Evolutionary conservation across 2,797 vertebrate genomes (phyloP).

Genomic region (Natrix natrix): DNA sequence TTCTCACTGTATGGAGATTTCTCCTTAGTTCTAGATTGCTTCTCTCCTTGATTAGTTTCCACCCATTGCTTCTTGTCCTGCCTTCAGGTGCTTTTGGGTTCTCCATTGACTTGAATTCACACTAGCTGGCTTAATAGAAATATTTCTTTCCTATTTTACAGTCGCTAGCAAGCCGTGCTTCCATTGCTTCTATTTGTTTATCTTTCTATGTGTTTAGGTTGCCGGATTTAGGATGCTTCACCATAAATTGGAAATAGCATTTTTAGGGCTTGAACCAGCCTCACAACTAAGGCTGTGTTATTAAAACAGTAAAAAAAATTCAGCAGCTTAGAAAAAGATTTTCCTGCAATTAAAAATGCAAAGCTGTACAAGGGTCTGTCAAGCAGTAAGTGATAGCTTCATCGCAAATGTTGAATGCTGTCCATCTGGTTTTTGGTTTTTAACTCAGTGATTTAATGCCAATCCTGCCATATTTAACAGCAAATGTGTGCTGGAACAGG

Average conservation of each 20-base stretch:
- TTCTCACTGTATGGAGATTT: not conserved
- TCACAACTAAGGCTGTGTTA: not conserved
- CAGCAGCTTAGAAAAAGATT: not conserved
- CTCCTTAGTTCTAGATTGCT: not conserved
- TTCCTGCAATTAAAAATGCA: not conserved
- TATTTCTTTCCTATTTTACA: not conserved
- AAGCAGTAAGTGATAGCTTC: not conserved
- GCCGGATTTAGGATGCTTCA: not conserved
- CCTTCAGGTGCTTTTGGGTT: not conserved
- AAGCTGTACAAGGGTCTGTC: not conserved
- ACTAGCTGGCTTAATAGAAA: not conserved
- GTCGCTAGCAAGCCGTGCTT: not conserved
- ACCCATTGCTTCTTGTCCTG: not conserved
- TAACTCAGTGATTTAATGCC: not conserved
- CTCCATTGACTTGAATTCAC: not conserved
- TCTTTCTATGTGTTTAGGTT: not conserved
- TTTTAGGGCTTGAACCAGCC: not conserved
- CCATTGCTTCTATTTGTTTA: too few species aligned
- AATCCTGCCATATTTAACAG: not conserved
- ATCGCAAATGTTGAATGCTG: not conserved
- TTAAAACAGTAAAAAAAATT: too few species aligned
- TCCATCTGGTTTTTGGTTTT: not conserved
- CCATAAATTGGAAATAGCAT: not conserved
- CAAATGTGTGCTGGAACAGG: not conserved
- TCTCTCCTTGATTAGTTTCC: not conserved